Conservation (phyloP, 2,888 invertebrate species). For the Pilophorus perplexus region DNA sequence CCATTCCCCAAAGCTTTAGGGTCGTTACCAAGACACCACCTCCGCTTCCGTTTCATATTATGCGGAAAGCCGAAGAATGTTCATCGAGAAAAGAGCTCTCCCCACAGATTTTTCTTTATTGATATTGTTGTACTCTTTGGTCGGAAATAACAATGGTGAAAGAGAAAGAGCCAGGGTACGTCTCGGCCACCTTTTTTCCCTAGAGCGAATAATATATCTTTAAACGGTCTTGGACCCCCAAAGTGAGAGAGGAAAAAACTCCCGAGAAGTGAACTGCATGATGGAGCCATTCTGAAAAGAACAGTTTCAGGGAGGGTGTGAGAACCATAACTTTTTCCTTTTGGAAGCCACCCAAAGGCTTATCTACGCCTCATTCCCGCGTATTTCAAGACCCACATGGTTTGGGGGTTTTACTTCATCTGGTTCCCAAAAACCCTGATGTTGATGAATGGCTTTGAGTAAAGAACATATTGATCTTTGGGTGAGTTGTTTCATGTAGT, state of each 20-base stretch:
- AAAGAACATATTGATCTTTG: no score
- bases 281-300: slow-evolving; percentile 29
- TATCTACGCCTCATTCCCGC: slow-evolving; percentile 30
- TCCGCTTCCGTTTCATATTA: slow-evolving; percentile 13
- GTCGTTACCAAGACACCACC: no score
- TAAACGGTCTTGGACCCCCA: slow-evolving; percentile 25
- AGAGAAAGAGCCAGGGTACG: not conserved
- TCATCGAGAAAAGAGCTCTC: slow-evolving; percentile 8
- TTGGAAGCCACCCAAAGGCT: slow-evolving; percentile 35
- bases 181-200: not conserved
- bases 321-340: slow-evolving; percentile 33
- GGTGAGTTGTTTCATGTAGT: no score
- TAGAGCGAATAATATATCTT: slow-evolving; percentile 20
- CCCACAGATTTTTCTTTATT: slow-evolving; percentile 25
- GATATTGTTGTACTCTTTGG: slow-evolving; percentile 24
- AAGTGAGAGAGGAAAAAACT: slow-evolving; percentile 3
- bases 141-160: slow-evolving; percentile 19
- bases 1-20: no score
- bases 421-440: slow-evolving; percentile 23
- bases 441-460: slow-evolving; percentile 35
- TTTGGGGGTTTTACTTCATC: slow-evolving; percentile 32
- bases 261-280: slow-evolving; percentile 2
- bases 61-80: slow-evolving; percentile 23
- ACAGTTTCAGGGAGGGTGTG: slow-evolving; percentile 27
- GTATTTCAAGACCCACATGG: slow-evolving; percentile 34